A percentile compares a stretch with the other conserved stretches of the same genome.
phyloP scores from a whole-genome alignment of 2,888 invertebrate species.

The Eupithecia inturbata region DNA sequence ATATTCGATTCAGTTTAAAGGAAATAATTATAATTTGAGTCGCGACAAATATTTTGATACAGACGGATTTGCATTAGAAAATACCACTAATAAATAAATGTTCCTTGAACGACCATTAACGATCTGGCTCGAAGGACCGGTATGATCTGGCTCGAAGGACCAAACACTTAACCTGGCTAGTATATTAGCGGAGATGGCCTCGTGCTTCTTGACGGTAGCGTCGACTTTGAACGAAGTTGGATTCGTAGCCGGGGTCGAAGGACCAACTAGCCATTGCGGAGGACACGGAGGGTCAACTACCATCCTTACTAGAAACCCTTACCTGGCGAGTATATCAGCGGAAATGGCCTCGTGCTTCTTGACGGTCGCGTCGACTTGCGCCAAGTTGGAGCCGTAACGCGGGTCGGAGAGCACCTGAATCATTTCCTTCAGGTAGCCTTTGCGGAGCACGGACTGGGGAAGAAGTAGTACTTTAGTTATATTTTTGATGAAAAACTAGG shows the following conservation, averaged over 20 bases:
- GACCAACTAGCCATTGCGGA: conserved; percentile 96
- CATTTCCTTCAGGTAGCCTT: conserved; percentile 99
- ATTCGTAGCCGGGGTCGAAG: conserved; percentile 95
- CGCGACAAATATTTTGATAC: too few relatives aligned
- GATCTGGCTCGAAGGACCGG: not conserved
- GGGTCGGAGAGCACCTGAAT: conserved; percentile 96
- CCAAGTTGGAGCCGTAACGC: conserved; percentile 94
- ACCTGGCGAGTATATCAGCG: conserved; percentile 96
- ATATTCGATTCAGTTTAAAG: too few relatives aligned
- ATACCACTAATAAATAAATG: not conserved
- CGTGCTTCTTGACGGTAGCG: conserved; percentile 98
- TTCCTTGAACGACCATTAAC: not conserved
- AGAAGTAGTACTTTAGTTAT: not conserved
- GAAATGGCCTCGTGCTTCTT: conserved; percentile 99
- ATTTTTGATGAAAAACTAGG: not conserved
- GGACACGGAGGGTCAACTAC: too few relatives aligned
- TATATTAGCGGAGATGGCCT: conserved; percentile 98
- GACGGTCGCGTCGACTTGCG: conserved; percentile 97
- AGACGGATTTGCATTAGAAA: too few relatives aligned
- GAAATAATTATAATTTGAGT: too few relatives aligned
- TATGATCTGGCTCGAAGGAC: too few relatives aligned
- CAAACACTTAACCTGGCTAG: conserved; percentile 92
- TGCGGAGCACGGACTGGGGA: conserved; percentile 92
- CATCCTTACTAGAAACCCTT: too few relatives aligned
- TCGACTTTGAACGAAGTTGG: conserved; percentile 96